Conservation (phyloP, 1,140 invertebrate species). For the Laupala kohalensis region DNA sequence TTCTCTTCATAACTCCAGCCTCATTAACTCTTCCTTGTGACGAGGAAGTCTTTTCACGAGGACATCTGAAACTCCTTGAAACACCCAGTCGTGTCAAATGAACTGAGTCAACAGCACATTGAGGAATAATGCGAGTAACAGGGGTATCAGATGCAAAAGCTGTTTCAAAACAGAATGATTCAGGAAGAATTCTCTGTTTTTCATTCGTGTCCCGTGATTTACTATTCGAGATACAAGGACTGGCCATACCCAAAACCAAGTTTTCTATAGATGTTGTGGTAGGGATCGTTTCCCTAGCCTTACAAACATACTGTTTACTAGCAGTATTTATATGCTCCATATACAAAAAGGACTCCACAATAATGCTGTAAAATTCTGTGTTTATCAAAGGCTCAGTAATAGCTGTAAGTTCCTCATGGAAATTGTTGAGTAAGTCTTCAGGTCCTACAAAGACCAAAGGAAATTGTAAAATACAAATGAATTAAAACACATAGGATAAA, state of each 20-base stretch:
- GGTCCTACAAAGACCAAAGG: not conserved
- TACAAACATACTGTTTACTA: not conserved
- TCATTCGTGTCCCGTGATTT: too few relatives aligned
- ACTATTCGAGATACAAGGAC: not conserved
- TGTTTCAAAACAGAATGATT: slow-evolving; percentile 26
- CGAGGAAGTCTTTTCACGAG: not conserved
- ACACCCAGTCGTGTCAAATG: slow-evolving; percentile 13
- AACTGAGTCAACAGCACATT: slow-evolving; percentile 21
- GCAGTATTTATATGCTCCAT: not conserved
- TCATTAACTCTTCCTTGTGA: not conserved
- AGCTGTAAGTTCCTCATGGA: not conserved
- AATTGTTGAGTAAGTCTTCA: not conserved
- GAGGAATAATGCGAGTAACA: slow-evolving; percentile 24
- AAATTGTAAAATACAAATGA: too few relatives aligned
- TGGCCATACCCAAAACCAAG: not conserved
- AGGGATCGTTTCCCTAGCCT: not conserved
- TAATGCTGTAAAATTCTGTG: not conserved
- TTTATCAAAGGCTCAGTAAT: not conserved
- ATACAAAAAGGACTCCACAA: not conserved
- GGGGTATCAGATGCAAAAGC: slow-evolving; percentile 29
- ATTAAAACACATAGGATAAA: too few relatives aligned
- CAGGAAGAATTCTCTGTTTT: not conserved
- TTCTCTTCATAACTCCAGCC: not conserved
- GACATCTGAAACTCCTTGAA: not conserved
- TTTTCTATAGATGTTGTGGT: not conserved